Evolutionary conservation across 2,113 vertebrate genomes (phyloP).

Genomic region (Alethe castanea): DNA sequence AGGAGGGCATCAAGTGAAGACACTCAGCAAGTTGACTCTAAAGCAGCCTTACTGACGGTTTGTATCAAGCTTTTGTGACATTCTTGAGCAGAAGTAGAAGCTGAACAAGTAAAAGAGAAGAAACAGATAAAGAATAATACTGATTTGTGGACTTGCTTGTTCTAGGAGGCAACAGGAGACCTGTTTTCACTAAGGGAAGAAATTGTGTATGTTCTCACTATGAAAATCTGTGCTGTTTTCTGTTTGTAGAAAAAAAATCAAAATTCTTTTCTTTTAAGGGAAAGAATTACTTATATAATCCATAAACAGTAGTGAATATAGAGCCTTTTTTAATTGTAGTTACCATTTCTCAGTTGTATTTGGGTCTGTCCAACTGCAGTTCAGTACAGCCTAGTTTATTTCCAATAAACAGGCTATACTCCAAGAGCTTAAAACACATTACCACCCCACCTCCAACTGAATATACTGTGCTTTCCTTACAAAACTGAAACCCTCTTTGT

Average conservation of each 20-base stretch:
- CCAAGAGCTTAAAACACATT: neutral
- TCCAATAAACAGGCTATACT: neutral
- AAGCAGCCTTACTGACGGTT: constrained; percentile 82
- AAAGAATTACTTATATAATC: neutral
- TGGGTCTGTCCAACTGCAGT: neutral
- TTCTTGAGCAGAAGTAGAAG: neutral
- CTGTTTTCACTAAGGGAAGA: neutral
- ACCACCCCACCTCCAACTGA: neutral
- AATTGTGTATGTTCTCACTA: neutral
- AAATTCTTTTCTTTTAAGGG: neutral
- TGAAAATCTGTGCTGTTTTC: neutral
- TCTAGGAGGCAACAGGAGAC: neutral
- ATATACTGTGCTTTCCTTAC: neutral
- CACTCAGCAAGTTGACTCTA: constrained; percentile 81
- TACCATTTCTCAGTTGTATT: neutral
- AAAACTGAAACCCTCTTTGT: neutral
- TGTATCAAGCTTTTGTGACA: constrained; percentile 11
- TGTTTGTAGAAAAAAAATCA: neutral
- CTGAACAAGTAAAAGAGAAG: neutral
- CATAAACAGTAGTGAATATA: neutral
- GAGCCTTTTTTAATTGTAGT: neutral
- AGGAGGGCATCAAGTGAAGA: constrained; percentile 81
- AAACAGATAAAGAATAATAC: neutral
- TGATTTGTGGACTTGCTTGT: neutral
- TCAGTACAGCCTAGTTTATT: neutral